phyloP scores from a whole-genome alignment of 2,113 vertebrate species.

The Elephas maximus region DNA sequence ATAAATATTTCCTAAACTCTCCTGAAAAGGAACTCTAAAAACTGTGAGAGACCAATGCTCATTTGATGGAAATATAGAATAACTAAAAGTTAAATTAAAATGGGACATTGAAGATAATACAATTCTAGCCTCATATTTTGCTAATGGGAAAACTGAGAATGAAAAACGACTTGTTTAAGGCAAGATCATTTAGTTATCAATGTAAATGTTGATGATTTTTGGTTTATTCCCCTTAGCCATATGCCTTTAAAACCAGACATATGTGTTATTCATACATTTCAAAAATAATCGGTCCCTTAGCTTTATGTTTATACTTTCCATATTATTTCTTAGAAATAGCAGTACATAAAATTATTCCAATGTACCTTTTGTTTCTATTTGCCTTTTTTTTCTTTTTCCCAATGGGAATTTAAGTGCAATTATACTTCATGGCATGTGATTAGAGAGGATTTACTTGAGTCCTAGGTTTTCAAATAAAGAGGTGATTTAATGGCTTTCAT shows the following conservation, averaged over 20 bases:
- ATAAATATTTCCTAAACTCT: background rate
- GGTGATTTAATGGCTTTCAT: conserved; percentile 61
- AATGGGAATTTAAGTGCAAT: conserved; percentile 69
- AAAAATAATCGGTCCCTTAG: background rate
- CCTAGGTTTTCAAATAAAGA: conserved; percentile 10
- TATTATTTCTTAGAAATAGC: background rate
- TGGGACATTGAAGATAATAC: background rate
- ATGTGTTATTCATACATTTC: background rate
- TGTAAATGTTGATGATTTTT: background rate
- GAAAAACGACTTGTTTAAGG: background rate
- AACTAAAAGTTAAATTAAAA: conserved; percentile 29
- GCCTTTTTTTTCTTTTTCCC: background rate
- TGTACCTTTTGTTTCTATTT: background rate
- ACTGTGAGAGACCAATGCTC: background rate
- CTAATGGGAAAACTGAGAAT: background rate
- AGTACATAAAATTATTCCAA: background rate
- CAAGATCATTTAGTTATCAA: background rate
- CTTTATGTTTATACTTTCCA: background rate
- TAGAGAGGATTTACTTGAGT: conserved; percentile 37
- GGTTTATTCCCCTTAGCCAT: background rate
- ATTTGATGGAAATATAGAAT: background rate
- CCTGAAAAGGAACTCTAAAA: conserved; percentile 13
- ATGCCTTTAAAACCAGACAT: background rate
- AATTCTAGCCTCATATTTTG: conserved; percentile 22
- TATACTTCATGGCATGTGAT: conserved; percentile 66